A percentile compares a stretch with the other conserved stretches of the same genome.
These are phyloP conservation scores for Micrastur ruficollis DNA, from an alignment of 2,797 vertebrate species.

Conservation along the genomic window DNA sequence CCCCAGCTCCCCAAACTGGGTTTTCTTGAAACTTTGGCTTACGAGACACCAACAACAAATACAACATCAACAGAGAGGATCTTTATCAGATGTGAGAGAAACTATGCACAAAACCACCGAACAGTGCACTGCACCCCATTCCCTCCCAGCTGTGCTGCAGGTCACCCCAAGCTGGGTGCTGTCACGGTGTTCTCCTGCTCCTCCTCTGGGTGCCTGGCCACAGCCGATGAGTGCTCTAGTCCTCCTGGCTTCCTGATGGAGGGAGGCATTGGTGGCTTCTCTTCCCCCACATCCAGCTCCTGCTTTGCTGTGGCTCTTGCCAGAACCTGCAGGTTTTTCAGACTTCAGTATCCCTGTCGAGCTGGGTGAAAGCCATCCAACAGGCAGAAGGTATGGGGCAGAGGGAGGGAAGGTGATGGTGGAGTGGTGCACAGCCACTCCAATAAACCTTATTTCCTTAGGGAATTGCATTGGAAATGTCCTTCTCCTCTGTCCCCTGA, in stretches of 20 bases:
- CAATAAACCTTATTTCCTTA: background rate
- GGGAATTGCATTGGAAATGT: background rate
- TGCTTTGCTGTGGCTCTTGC: background rate
- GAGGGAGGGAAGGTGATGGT: background rate
- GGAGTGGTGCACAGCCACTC: too few species aligned
- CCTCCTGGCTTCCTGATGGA: fast-evolving
- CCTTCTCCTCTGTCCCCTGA: background rate
- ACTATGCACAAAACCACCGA: background rate
- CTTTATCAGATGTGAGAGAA: background rate
- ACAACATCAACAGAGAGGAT: background rate
- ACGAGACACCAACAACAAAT: background rate
- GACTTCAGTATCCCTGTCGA: fast-evolving
- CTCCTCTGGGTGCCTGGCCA: background rate
- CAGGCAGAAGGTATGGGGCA: background rate
- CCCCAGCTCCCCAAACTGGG: fast-evolving
- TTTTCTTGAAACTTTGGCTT: background rate
- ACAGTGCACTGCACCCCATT: fast-evolving
- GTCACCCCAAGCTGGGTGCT: background rate
- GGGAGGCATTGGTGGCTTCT: background rate
- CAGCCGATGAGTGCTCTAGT: background rate
- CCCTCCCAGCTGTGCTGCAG: background rate
- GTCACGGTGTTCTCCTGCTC: fast-evolving
- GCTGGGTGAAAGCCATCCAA: background rate
- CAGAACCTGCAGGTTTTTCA: background rate
- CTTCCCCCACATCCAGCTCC: fast-evolving